These are phyloP conservation scores for Enteromius treurensis DNA, from an alignment of 2,797 vertebrate genomes.

Conservation along the genomic window DNA sequence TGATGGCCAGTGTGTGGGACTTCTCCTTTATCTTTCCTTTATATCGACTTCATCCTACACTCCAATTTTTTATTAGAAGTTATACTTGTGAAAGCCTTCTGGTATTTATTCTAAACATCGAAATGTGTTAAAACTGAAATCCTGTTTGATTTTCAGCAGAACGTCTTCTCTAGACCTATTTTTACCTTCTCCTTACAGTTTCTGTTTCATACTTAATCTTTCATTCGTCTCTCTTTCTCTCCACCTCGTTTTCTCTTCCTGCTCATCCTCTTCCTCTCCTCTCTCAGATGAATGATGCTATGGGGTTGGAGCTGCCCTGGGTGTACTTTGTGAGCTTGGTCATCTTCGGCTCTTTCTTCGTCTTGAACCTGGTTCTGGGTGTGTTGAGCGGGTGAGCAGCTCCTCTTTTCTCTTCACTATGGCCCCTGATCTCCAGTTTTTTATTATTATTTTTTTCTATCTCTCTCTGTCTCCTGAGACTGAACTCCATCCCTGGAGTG, in stretches of 20 bases:
- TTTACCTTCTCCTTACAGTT: slow-evolving; percentile 11
- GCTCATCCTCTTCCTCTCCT: slow-evolving; percentile 22
- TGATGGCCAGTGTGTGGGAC: background rate
- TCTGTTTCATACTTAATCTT: slow-evolving; percentile 12
- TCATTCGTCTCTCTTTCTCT: slow-evolving; percentile 14
- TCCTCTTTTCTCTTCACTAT: slow-evolving; percentile 78
- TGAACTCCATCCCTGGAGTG: slow-evolving; percentile 20
- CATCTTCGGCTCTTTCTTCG: slow-evolving; percentile 99
- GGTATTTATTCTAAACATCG: slow-evolving; percentile 17
- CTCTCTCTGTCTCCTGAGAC: background rate
- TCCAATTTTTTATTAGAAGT: slow-evolving; percentile 5
- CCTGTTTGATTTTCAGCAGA: background rate
- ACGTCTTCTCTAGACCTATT: background rate
- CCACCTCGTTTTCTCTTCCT: slow-evolving; percentile 25
- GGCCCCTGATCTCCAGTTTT: background rate
- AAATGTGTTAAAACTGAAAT: background rate
- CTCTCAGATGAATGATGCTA: slow-evolving; percentile 98
- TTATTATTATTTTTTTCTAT: background rate
- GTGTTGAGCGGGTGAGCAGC: slow-evolving; percentile 99
- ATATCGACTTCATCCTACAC: slow-evolving; percentile 15
- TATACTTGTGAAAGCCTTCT: slow-evolving; percentile 9
- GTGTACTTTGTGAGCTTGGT: slow-evolving; percentile 99
- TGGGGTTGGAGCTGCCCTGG: slow-evolving; percentile 99
- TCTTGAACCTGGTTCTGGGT: slow-evolving; percentile 99
- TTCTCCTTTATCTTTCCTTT: slow-evolving; percentile 2